phyloP scores from a whole-genome alignment of 2,888 invertebrate species.

The Oasisia sp. region DNA sequence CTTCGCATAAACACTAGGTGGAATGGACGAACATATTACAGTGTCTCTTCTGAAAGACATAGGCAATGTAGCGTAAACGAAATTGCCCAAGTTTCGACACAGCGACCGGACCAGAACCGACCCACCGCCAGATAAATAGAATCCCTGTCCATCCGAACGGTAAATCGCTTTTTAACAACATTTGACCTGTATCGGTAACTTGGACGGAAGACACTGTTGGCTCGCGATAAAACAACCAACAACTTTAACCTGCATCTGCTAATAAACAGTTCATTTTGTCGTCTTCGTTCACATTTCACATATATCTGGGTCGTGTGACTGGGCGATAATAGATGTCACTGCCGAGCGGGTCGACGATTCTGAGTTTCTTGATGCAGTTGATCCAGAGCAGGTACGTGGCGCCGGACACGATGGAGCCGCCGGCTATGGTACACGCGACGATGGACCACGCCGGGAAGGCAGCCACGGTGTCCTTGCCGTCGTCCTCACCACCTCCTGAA shows the following conservation, averaged over 20 bases:
- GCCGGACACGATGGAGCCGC: neutral
- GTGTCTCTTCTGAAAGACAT: no score
- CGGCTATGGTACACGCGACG: neutral
- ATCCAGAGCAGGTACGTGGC: neutral
- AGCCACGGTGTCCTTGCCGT: neutral
- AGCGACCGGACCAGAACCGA: no score
- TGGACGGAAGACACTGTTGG: neutral
- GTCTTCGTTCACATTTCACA: neutral
- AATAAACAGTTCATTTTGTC: neutral
- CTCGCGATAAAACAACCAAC: neutral
- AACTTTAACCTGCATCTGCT: neutral
- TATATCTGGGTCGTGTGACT: neutral
- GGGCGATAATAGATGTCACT: neutral
- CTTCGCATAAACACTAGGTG: no score
- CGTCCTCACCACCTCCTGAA: neutral
- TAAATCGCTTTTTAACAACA: neutral
- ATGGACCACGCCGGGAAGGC: neutral
- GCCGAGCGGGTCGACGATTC: neutral
- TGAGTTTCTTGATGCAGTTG: neutral
- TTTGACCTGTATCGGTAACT: neutral
- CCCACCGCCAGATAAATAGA: no score
- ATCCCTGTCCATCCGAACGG: no score
- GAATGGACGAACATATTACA: no score
- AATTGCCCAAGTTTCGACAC: no score
- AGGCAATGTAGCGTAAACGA: no score